Evolutionary conservation across 2,113 vertebrate species (phyloP), one percentile per base, ranked within the genome.

Genomic region (Antennarius striatus): DNA sequence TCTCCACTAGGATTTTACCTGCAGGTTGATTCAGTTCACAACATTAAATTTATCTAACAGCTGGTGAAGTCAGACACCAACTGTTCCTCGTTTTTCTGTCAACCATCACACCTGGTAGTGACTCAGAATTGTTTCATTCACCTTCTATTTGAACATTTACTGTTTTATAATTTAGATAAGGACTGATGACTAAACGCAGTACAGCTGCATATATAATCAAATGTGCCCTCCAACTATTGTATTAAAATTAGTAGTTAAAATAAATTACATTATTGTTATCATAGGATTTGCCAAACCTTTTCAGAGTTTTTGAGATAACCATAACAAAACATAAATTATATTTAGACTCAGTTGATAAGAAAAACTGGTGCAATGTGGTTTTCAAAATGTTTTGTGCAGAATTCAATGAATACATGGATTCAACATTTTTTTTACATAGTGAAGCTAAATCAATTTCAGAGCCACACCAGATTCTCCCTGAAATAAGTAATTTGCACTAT

Each of bases 21-120:
- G 42, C 30, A n/a, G 10, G 39, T 61, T 78, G 80, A 72, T 32
- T 65, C 67, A 5, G 17, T 28, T 36, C 32, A 28, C 22, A 50
- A 51, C 39, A 43, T 32, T 1, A 54, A 52, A 61, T 74, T 84
- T 30, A 58, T 30, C 30, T 12, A 63, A 46, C 73, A 80, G 73
- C 80, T 81, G 66, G 61, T 59, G 46, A 67, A 81, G 65, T 12
- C 54, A 60, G 61, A 47, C 52, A 28, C 17, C 42, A 48, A 62
- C 43, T 68, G 69, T 55, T 70, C 4, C 40, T 30, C 36, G 3
- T 49, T 59, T 64, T 63, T 32, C 52, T 57, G 59, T 30, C 17
- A 17, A 6, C 55, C 64, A 55, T 67, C 56, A 63, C 53, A 63
- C 17, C 36, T 58, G 10, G 7, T 53, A 32, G 46, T 69, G 72